phyloP scores from a whole-genome alignment of 2,113 vertebrate genomes.

The Eonycteris spelaea region DNA sequence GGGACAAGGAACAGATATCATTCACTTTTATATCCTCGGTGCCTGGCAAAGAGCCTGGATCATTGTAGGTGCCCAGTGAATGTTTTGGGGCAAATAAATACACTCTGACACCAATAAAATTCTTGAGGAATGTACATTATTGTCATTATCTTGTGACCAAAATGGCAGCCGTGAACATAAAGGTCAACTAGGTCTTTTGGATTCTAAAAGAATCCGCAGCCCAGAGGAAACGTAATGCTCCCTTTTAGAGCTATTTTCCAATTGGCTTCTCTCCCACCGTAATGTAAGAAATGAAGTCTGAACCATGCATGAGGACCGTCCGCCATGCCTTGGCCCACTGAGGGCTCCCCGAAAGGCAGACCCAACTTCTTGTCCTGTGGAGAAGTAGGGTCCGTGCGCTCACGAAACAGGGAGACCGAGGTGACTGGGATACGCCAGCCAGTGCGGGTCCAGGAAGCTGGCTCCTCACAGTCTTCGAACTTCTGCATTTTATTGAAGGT shows the following conservation, averaged over 20 bases:
- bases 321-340: background rate
- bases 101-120: background rate
- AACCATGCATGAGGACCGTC: background rate
- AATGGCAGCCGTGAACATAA: background rate
- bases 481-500: conserved; percentile 35
- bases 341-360: background rate
- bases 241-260: background rate
- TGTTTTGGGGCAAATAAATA: background rate
- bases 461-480: background rate
- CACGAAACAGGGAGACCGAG: background rate
- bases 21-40: background rate
- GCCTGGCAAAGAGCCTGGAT: background rate
- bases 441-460: background rate
- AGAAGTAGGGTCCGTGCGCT: rapidly evolving
- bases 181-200: background rate
- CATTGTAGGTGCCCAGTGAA: too few species aligned
- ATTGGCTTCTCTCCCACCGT: background rate
- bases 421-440: rapidly evolving
- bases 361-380: rapidly evolving
- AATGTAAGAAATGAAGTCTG: background rate
- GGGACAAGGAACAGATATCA: background rate
- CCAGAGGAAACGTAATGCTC: background rate
- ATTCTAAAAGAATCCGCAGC: background rate
- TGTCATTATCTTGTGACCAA: background rate
- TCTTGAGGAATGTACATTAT: background rate